phyloP scores from a whole-genome alignment of 2,113 vertebrate species.

The Amphilophus citrinellus region DNA sequence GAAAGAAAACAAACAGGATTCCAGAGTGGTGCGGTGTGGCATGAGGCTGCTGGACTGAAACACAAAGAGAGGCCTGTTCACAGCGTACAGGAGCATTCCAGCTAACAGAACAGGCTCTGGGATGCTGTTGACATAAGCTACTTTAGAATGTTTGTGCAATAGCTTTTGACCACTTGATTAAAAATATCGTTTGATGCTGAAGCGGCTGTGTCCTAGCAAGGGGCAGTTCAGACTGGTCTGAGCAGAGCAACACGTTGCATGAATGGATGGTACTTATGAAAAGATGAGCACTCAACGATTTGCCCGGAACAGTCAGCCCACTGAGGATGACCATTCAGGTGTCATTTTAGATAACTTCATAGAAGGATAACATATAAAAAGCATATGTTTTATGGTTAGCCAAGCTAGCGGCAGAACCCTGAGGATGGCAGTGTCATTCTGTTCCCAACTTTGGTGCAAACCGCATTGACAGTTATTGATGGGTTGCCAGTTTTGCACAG shows the following conservation, averaged over 20 bases:
- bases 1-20: conserved; percentile 86
- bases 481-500: too few relatives aligned
- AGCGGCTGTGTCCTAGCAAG: conserved; percentile 67
- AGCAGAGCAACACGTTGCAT: conserved; percentile 72
- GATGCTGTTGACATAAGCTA: conserved; percentile 86
- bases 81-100: conserved; percentile 77
- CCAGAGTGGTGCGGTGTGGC: conserved; percentile 77
- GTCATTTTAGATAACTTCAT: not conserved
- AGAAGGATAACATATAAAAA: not conserved
- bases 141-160: conserved; percentile 88
- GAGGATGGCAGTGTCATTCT: too few relatives aligned
- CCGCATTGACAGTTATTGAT: too few relatives aligned
- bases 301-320: conserved; percentile 37
- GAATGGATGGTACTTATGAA: conserved; percentile 63
- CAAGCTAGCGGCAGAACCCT: not conserved
- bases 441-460: too few relatives aligned
- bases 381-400: not conserved
- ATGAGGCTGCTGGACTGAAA: conserved; percentile 71
- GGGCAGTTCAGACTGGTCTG: conserved; percentile 84
- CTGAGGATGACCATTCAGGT: conserved; percentile 21
- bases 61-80: conserved; percentile 82
- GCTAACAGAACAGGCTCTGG: conserved; percentile 80
- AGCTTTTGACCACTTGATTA: conserved; percentile 86
- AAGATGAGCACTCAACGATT: conserved; percentile 33
- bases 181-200: conserved; percentile 85